Base-by-base conservation (phyloP, 92 coral and sea anemone species). In the Zoanthus sociatus region DNA sequence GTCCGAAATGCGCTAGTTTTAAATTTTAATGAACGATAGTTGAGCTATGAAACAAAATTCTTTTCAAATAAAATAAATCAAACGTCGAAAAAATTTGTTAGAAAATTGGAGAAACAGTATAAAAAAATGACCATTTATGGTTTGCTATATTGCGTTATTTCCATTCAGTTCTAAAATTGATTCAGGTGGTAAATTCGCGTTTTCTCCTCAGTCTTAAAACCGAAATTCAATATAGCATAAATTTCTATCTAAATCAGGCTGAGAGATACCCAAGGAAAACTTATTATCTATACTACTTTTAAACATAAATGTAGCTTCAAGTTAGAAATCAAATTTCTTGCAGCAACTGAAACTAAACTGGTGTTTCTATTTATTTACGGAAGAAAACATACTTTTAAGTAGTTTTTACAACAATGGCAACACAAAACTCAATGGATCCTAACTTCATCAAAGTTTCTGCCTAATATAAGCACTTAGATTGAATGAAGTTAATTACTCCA, bases 351-450 rank as follows among this genome's bases (percentile, higher is more conserved):
- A 9, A 3, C 18, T 44, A 10, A 70, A 30, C 4, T 37, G 42
- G 42, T 26, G 8, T 37, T 73, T 32, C 55, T 42, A 42, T 78
- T 18, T 42, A 42, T 78, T 18, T 1, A 12, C 9, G 47, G 15
- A 2, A 54, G 70, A 78, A 78, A 32, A 55, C 31, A 5, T n/a
- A 78, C 33, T 10, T 78, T 15, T 32, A 60, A 78, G 44, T 18
- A 45, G 51, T 16, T 20, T 78, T 45, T 31, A 31, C 51, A n/a
- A 58, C 5, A 13, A 30, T 8, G 42, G 72, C 68, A n/a, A 53
- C 82, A 53, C 8, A 74, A 74, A 47, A n/a, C 26, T 77, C 37
- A 58, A 17, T 78, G n/a, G 55, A 33, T 55, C n/a, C 42, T 26
- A 15, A 78, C 33, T 37, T 30, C 30, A 55, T 20, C 26, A 13